Evolutionary conservation across 2,113 vertebrate species (phyloP), one percentile per base, ranked within the genome.

Genomic region (Xiphophorus maculatus): DNA sequence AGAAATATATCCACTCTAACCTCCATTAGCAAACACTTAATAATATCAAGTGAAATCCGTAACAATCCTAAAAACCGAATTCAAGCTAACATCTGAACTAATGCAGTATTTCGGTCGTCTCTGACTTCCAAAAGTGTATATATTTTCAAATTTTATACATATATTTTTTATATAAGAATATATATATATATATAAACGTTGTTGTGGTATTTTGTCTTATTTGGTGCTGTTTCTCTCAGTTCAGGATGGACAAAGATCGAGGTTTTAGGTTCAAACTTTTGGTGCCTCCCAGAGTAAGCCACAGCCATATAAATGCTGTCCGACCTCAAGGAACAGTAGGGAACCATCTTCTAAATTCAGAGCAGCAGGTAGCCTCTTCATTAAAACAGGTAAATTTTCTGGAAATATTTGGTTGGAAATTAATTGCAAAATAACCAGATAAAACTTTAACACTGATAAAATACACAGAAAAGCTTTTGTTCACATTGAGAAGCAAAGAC

Each of bases 211-310:
- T 40, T 40, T 37, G 11, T 40, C n/a, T 19, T 19, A 9, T 35
- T n/a, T 17, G 28, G n/a, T 66, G 7, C 5, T 63, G 42, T 30
- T 37, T 27, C 61, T 11, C 19, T 51, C 25, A 3, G 76, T 77
- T 66, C 77, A 93, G 88, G 29, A 95, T 95, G 94, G 91, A 95
- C 60, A 89, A 66, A 83, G 83, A 87, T 51, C 76, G 62, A 3
- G 51, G 92, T 1, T 95, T 94, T 69, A 93, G 86, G 75, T 95
- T 95, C 82, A 94, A 93, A 63, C 88, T 95, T 40, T 29, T 92
- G 71, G 85, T 95, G 8, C 94, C 94, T 22, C 86, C 93, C 12
- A 89, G 91, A 75, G 71, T 87, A 28, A 91, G 63, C 48, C 65
- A 32, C 4, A 83, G 87, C 44, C 93, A 92, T 28, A 74, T 93